Evolutionary conservation across 2,888 invertebrate genomes (phyloP).

Genomic region (Sisyra nigra): DNA sequence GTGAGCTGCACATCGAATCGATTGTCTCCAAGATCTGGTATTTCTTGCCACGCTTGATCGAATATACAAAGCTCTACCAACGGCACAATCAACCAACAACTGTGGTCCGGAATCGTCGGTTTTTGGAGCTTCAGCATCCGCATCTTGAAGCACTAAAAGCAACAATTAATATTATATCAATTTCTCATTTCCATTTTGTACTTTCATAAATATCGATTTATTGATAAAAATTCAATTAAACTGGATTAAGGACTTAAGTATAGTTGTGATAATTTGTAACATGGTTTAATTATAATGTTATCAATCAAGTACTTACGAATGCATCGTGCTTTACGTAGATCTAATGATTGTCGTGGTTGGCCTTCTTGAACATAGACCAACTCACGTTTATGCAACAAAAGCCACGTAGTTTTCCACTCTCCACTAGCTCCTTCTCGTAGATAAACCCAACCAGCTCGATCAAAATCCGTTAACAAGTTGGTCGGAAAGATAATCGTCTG

Average conservation of each 20-base stretch:
- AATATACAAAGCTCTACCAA: conserved; percentile 47
- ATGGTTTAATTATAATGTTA: too few species aligned
- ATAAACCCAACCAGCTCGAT: conserved; percentile 68
- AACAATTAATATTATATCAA: background rate
- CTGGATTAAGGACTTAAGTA: too few species aligned
- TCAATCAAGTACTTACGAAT: conserved; percentile 34
- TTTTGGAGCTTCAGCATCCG: conserved; percentile 29
- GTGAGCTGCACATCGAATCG: conserved; percentile 57
- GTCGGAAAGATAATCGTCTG: conserved; percentile 49
- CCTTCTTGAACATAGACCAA: conserved; percentile 39
- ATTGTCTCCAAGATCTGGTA: conserved; percentile 50
- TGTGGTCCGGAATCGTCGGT: conserved; percentile 42
- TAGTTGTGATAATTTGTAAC: too few species aligned
- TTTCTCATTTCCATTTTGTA: background rate
- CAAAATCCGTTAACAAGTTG: conserved; percentile 52
- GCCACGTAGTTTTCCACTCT: conserved; percentile 67
- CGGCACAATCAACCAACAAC: conserved; percentile 50
- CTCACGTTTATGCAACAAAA: conserved; percentile 50
- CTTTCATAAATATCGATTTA: background rate
- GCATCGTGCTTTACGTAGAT: conserved; percentile 65
- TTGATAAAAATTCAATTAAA: background rate
- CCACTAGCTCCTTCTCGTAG: conserved; percentile 52
- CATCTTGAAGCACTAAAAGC: conserved; percentile 42
- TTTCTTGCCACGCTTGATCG: conserved; percentile 48
- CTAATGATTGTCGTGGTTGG: conserved; percentile 42